These are phyloP conservation scores for Platichthys flesus DNA, from an alignment of 2,113 vertebrate species.

Conservation along the genomic window DNA sequence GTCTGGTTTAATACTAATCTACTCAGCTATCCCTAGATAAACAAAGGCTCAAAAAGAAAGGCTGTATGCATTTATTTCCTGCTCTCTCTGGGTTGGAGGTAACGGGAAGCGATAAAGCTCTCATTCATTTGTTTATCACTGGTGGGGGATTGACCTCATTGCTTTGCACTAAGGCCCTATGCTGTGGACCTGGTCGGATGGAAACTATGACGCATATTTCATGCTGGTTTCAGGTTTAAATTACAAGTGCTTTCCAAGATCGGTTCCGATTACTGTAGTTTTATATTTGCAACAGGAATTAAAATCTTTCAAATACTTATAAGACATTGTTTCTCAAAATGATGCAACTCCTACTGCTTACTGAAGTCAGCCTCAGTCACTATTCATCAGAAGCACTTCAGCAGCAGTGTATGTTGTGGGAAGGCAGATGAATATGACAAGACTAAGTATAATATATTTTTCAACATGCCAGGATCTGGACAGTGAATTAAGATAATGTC, in stretches of 20 bases:
- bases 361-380: not conserved
- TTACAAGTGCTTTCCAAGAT: not conserved
- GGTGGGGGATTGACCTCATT: constrained; percentile 28
- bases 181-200: not conserved
- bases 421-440: constrained; percentile 9
- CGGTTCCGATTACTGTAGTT: not conserved
- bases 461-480: constrained; percentile 25
- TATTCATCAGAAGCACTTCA: constrained; percentile 5
- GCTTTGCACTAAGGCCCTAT: not conserved
- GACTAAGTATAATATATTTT: constrained; percentile 33
- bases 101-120: constrained; percentile 53
- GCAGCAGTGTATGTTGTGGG: constrained; percentile 10
- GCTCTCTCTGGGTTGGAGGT: constrained; percentile 18
- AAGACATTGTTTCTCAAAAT: not conserved
- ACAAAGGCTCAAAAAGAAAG: constrained; percentile 44
- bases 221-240: not conserved
- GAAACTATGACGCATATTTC: constrained; percentile 9
- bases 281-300: not conserved
- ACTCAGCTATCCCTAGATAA: constrained; percentile 43
- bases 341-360: constrained; percentile 28
- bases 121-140: constrained; percentile 48
- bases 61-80: constrained; percentile 43
- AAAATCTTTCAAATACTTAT: not conserved
- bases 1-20: constrained; percentile 3
- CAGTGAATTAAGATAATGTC: constrained; percentile 59